Base-by-base conservation (phyloP, 2,888 invertebrate species). In the Digitonthophagus gazella region DNA sequence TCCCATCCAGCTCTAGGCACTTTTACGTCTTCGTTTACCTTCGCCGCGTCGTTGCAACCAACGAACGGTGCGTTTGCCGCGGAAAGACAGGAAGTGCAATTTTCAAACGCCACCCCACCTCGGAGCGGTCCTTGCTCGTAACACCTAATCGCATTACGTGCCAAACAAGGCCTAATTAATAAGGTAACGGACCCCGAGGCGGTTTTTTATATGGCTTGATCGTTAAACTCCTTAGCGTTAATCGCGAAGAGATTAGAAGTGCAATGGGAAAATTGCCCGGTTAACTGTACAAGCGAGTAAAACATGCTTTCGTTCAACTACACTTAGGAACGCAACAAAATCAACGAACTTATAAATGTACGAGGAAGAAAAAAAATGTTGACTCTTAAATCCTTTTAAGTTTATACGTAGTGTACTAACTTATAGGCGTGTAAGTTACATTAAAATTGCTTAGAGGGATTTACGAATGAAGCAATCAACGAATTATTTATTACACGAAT, bases 101-200 rank as follows among this genome's bases (percentile, higher is more conserved):
- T 44, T 44, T 44, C 28, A 44, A 44, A 44, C 28, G 28, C 28
- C 28, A 44, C 28, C 28, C 28, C 28, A 44, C 28, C 28, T 44
- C 11, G 28, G 11, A 44, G 28, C 28, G 28, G 28, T 44, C 28
- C 28, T 44, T 44, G 28, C 28, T 8, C 28, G 61, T 61, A 61
- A 61, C 61, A 61, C 61, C 61, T 61, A 61, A 61, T 61, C 61
- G 61, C 20, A 61, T 61, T 61, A 61, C 28, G 19, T 18, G 4
- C 61, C 61, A 61, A 61, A 61, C 61, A 61, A 61, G 61, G 61
- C 3, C 19, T 61, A 61, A 61, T 61, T 61, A 61, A 61, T 61
- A 61, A 61, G 61, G 20, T 61, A 61, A 20, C 61, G 61, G 61
- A n/a, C 28, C 28, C 28, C 28, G 28, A 44, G 28, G 28, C 28